Conservation (phyloP, 2,113 vertebrate genomes). For the Tragelaphus strepsiceros region DNA sequence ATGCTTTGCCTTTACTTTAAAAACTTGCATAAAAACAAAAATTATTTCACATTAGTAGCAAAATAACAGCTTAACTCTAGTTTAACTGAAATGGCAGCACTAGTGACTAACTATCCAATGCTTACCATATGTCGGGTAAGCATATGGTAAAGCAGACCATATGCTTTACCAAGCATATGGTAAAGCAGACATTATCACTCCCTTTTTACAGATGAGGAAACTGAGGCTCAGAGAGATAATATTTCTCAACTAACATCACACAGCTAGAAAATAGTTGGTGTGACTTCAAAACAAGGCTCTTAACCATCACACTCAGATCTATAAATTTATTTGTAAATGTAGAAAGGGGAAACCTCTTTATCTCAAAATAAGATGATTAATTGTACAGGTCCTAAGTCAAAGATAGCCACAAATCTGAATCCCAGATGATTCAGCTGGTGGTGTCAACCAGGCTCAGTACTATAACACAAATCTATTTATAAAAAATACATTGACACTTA, state of each 20-base stretch:
- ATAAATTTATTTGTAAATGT: not conserved
- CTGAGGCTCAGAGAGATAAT: not conserved
- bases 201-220: not conserved
- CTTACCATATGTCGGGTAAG: not conserved
- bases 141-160: too few species aligned
- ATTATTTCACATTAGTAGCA: not conserved
- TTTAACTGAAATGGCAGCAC: not conserved
- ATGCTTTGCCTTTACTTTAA: not conserved
- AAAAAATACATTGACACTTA: not conserved
- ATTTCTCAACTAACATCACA: not conserved
- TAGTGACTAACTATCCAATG: not conserved
- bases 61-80: not conserved
- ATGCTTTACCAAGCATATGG: too few species aligned
- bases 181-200: not conserved
- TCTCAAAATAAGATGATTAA: not conserved
- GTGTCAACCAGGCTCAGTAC: not conserved
- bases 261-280: not conserved
- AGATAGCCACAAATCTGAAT: not conserved
- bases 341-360: not conserved
- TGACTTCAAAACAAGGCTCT: not conserved
- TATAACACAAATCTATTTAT: not conserved
- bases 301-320: not conserved
- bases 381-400: not conserved
- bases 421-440: not conserved
- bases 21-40: not conserved